Base-by-base conservation (phyloP, 2,888 invertebrate species). In the Tenthredo mesomela region DNA sequence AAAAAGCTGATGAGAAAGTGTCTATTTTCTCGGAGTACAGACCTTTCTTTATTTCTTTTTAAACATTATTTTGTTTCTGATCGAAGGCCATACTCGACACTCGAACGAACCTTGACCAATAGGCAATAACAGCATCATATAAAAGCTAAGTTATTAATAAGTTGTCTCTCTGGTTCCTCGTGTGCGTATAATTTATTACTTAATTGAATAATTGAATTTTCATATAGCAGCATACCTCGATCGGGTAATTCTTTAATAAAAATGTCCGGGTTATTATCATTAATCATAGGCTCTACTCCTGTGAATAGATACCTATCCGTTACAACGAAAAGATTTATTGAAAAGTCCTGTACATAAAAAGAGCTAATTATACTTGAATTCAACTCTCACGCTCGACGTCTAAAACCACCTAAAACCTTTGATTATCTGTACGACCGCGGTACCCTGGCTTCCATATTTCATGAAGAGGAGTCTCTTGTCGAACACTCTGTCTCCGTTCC, bases 381-480 rank as follows among this genome's bases (percentile, higher is more conserved):
- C 40, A 43, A 73, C 18, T 73, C 71, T 73, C 71, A 73, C 71
- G 71, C 43, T 73, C 71, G 21, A 43, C 43, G 71, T 40, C 43
- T 73, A 73, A 73, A 73, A 73, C 61, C 25, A 37, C 47, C 84
- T 43, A 87, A 80, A 70, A 86, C 29, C 86, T 86, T 82, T 87
- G 86, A 85, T 87, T 87, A 61, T 87, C 85, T 9, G 86, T 87
- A 9, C 87, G 86, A 6, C 85, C 87, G 29, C 86, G 82, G 25
- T 87, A 86, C 71, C 87, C 84, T 54, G 86, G 86, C 65, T 86
- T 86, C 86, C 85, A 87, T 40, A 86, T 84, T 83, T 87, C 86
- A 25, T 87, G 84, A 33, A 82, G 43, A 40, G 82, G 43, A 82
- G 58, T 82, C 65, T 82, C 61, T 82, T 82, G 65, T 47, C 21